These are phyloP conservation scores for Carpatolechia fugitivella DNA, from an alignment of 2,888 invertebrate genomes.

Conservation along the genomic window DNA sequence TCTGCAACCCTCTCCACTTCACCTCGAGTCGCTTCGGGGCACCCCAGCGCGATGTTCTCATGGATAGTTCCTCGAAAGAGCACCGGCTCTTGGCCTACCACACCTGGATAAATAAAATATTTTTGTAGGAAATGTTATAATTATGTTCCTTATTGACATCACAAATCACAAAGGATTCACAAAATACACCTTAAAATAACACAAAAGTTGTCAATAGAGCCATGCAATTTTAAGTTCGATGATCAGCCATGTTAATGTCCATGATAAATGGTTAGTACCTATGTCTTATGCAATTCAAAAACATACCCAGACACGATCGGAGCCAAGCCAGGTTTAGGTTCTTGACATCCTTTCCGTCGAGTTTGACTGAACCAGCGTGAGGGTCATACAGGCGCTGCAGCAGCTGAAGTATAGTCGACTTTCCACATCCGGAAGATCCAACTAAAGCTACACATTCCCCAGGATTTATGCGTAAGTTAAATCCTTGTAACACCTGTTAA, in stretches of 20 bases:
- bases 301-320: constrained; percentile 83
- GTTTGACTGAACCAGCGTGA: constrained; percentile 78
- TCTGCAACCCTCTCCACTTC: constrained; percentile 86
- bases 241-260: no score
- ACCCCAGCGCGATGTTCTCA: constrained; percentile 86
- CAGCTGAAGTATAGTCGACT: constrained; percentile 88
- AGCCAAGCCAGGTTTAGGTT: constrained; percentile 87
- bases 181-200: no score
- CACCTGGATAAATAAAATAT: constrained; percentile 56
- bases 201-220: no score
- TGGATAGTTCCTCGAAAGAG: constrained; percentile 89
- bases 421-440: constrained; percentile 88
- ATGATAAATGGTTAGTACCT: no score
- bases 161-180: no score
- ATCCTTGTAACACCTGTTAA: constrained; percentile 81
- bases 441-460: constrained; percentile 87
- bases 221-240: no score
- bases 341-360: constrained; percentile 83
- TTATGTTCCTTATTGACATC: no score
- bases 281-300: no score
- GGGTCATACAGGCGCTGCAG: constrained; percentile 90
- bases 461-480: constrained; percentile 81
- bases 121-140: no score
- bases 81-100: constrained; percentile 93
- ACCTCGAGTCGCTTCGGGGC: constrained; percentile 80